Conservation (phyloP, 2,797 vertebrate species). For the Ctenochaetus hawaiiensis region DNA sequence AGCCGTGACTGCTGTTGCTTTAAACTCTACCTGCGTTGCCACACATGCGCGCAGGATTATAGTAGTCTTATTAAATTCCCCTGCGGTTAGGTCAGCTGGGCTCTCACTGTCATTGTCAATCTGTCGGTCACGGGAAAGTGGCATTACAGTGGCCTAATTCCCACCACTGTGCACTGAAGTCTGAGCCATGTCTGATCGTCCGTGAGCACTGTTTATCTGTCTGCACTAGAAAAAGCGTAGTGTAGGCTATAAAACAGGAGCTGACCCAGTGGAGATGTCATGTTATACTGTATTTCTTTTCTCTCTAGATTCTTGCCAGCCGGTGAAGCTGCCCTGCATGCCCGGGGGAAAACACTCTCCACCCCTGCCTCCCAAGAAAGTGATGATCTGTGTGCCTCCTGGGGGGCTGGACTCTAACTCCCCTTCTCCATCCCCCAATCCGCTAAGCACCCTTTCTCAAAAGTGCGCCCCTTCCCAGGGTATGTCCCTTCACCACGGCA, state of each 20-base stretch:
- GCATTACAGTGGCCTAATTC: conserved; percentile 77
- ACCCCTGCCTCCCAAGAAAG: conserved; percentile 98
- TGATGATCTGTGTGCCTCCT: conserved; percentile 97
- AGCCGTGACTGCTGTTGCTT: conserved; percentile 23
- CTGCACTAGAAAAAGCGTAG: conserved; percentile 2
- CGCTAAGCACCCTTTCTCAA: conserved; percentile 87
- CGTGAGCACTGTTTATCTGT: conserved; percentile 52
- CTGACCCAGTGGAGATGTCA: neutral
- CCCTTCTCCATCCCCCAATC: conserved; percentile 74
- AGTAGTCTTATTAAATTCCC: conserved; percentile 73
- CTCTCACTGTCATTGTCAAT: conserved; percentile 71
- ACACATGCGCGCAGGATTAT: conserved; percentile 71
- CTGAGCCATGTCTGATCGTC: conserved; percentile 47
- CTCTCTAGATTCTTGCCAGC: conserved; percentile 91
- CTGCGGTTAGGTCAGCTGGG: conserved; percentile 60
- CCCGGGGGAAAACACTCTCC: conserved; percentile 94
- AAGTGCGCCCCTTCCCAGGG: conserved; percentile 89
- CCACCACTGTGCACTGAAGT: conserved; percentile 43
- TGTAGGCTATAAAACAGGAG: neutral
- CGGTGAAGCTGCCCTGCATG: conserved; percentile 96
- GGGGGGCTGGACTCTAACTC: conserved; percentile 90
- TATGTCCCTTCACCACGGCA: conserved; percentile 87
- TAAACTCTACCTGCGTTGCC: conserved; percentile 54
- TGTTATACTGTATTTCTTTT: neutral
- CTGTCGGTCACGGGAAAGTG: conserved; percentile 69